Evolutionary conservation across 1,140 invertebrate species (phyloP).

Genomic region (Antheraea pernyi): DNA sequence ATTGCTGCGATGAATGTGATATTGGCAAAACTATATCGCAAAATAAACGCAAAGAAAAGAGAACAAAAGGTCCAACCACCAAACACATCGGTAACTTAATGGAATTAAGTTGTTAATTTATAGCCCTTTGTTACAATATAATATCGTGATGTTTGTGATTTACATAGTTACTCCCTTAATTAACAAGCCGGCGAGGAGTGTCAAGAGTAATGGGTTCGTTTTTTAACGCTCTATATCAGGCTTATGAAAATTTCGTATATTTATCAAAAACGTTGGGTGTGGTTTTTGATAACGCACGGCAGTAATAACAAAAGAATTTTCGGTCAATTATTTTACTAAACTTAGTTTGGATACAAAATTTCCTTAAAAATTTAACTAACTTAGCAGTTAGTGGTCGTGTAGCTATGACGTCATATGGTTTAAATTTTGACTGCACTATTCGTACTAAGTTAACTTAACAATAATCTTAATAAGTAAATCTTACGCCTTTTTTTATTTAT

Average conservation of each 20-base stretch:
- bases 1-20: no score
- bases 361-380: no score
- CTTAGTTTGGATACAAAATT: no score
- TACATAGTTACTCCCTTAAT: conserved; percentile 11
- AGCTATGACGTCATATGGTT: no score
- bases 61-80: neutral
- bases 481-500: no score
- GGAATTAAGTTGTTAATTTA: neutral
- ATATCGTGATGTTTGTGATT: conserved; percentile 7
- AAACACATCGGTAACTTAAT: neutral
- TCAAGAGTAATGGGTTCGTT: conserved; percentile 17
- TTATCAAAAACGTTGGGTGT: conserved; percentile 9
- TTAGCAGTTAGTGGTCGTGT: no score
- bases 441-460: no score
- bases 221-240: conserved; percentile 15
- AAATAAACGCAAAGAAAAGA: no score
- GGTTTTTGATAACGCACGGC: neutral
- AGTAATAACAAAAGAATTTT: neutral
- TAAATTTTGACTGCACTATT: no score
- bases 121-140: neutral
- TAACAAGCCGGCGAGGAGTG: conserved; percentile 7
- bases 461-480: no score
- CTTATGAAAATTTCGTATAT: conserved; percentile 11
- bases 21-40: no score
- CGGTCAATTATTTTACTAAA: no score